These are phyloP conservation scores for Aldabrachelys gigantea DNA, from an alignment of 2,113 vertebrate species.

Conservation along the genomic window DNA sequence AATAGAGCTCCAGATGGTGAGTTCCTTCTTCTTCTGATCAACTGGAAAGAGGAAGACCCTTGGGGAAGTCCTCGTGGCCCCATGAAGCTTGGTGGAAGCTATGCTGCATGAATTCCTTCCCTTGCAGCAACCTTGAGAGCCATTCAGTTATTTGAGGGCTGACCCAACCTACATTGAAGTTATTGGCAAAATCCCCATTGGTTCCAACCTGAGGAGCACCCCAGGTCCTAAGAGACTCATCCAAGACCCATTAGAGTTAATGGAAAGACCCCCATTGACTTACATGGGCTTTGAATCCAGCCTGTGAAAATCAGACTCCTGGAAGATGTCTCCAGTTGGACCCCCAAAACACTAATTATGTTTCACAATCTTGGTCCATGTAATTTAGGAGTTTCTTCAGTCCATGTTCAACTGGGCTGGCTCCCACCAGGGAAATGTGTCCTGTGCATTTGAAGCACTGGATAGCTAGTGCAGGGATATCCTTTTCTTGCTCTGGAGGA, in stretches of 20 bases:
- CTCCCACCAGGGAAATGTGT: neutral
- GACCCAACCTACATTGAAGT: neutral
- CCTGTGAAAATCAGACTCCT: no score
- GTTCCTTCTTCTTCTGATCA: neutral
- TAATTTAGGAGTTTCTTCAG: neutral
- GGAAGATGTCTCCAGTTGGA: no score
- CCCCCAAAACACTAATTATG: neutral
- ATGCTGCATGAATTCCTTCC: accelerated
- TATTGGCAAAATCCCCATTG: neutral
- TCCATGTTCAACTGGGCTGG: neutral
- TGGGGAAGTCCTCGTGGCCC: neutral
- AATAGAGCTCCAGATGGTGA: neutral
- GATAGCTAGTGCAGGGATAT: neutral
- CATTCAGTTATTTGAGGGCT: no score
- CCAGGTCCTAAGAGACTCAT: no score
- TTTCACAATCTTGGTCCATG: neutral
- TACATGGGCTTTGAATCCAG: no score
- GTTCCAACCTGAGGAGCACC: no score
- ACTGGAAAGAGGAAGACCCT: accelerated
- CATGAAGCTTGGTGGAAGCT: neutral
- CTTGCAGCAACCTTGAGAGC: no score
- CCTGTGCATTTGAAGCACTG: neutral
- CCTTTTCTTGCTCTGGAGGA: neutral
- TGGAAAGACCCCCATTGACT: no score
- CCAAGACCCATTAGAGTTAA: no score